These are phyloP conservation scores for Delia radicum DNA, from an alignment of 1,140 invertebrate genomes.

Conservation along the genomic window DNA sequence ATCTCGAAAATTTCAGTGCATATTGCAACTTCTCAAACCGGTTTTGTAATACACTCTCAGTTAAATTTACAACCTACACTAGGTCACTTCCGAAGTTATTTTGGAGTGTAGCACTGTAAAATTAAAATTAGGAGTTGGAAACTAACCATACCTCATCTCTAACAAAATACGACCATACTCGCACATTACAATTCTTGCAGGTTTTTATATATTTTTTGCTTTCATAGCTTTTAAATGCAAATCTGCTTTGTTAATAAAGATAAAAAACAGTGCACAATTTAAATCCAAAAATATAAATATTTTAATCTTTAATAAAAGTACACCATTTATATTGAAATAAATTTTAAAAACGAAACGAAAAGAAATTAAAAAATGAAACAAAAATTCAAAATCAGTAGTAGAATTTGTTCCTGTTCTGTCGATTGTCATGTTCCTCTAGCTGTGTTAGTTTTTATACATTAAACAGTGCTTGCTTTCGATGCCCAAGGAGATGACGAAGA, in stretches of 20 bases:
- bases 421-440: conserved; percentile 57
- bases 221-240: neutral
- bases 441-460: conserved; percentile 77
- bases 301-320: neutral
- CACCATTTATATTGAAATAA: neutral
- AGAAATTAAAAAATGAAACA: conserved; percentile 24
- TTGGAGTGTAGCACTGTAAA: no score
- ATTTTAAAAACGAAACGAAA: neutral
- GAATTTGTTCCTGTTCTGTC: conserved; percentile 57
- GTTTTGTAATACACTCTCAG: no score
- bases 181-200: no score
- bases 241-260: neutral
- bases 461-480: conserved; percentile 98
- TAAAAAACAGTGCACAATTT: neutral
- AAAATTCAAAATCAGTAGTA: conserved; percentile 37
- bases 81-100: no score
- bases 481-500: conserved; percentile 95
- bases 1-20: no score
- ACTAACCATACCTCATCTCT: no score
- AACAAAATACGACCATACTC: no score
- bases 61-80: no score
- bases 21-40: no score
- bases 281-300: neutral
- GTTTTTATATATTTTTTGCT: neutral
- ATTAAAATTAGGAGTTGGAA: no score